Base-by-base conservation (phyloP, 2,113 vertebrate genomes). In the Pterophyllum scalare region DNA sequence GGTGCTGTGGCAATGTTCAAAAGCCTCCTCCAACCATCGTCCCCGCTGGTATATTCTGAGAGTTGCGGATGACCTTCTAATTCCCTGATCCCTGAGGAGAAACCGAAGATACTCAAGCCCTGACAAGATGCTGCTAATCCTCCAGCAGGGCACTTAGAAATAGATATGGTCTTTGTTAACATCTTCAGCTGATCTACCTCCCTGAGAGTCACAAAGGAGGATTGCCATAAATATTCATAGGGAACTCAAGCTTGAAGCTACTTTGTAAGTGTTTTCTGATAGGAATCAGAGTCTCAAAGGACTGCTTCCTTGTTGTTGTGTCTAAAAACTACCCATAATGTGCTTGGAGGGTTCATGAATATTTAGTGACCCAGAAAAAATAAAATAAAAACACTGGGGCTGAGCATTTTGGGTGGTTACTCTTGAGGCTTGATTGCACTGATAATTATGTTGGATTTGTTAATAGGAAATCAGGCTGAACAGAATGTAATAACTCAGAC, bases 321-420 rank as follows among this genome's bases (percentile, higher is more conserved):
- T 80, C 82, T 72, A 84, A 90, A 87, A 88, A 93, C 76, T 86
- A 75, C 60, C 57, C 52, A 61, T 58, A 79, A 74, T 80, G 83
- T 84, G 83, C 88, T 86, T 10, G 20, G 56, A 85, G 87, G 72
- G 76, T 84, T 91, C 84, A 94, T 93, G 74, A 92, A 91, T 94
- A 92, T 93, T 88, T 85, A 91, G 77, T 58, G 75, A 81, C 59
- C 87, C 57, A 88, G 81, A 85, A 86, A 91, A 84, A 67, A 38
- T 38, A 38, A 38, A 38, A 38, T 38, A 38, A 38, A 38, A 38
- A 62, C 72, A 75, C 9, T 2, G 59, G 49, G 15, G 13, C 14
- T 20, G 57, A 57, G 86, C 43, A 77, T 87, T 89, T 82, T 67
- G 46, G 76, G 40, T 77, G 59, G 43, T 88, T 86, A 70, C 54